Percentiles rank a stretch among this genome's conserved stretches.
These are phyloP conservation scores for Rallus limicola DNA, from an alignment of 2,113 vertebrate species.

Conservation along the genomic window DNA sequence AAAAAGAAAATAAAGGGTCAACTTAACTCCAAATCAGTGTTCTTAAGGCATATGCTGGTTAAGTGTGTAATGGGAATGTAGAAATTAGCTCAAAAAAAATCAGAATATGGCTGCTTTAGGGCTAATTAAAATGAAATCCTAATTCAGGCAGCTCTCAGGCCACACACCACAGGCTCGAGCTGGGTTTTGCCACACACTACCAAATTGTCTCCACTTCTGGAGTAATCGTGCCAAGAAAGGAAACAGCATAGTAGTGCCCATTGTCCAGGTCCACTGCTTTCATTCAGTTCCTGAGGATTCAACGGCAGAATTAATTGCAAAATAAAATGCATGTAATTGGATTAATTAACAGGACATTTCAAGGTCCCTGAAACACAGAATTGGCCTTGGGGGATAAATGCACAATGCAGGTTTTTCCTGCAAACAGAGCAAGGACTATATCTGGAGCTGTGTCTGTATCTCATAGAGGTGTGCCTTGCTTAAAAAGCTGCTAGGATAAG, in stretches of 20 bases:
- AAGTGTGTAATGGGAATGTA: not conserved
- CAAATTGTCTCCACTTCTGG: not conserved
- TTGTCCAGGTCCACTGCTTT: not conserved
- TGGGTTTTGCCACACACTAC: not conserved
- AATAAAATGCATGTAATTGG: not conserved
- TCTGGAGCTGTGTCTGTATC: not conserved
- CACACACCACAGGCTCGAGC: not conserved
- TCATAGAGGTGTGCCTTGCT: not conserved
- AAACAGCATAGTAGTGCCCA: not conserved
- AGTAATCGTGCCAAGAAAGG: not conserved
- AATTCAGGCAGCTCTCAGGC: not conserved
- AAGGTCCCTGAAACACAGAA: not conserved
- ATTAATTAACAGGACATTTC: slow-evolving; percentile 33
- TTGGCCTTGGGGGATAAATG: not conserved
- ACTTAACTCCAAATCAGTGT: not conserved
- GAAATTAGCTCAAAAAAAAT: not conserved
- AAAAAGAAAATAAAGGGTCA: not conserved
- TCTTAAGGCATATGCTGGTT: not conserved
- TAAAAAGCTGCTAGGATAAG: not conserved
- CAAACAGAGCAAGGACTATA: not conserved
- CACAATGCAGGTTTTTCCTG: not conserved
- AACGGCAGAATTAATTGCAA: not conserved
- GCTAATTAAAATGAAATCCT: not conserved
- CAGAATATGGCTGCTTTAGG: not conserved
- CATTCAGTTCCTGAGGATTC: not conserved